phyloP scores from a whole-genome alignment of 2,113 vertebrate species.

The Saguinus imperator region DNA sequence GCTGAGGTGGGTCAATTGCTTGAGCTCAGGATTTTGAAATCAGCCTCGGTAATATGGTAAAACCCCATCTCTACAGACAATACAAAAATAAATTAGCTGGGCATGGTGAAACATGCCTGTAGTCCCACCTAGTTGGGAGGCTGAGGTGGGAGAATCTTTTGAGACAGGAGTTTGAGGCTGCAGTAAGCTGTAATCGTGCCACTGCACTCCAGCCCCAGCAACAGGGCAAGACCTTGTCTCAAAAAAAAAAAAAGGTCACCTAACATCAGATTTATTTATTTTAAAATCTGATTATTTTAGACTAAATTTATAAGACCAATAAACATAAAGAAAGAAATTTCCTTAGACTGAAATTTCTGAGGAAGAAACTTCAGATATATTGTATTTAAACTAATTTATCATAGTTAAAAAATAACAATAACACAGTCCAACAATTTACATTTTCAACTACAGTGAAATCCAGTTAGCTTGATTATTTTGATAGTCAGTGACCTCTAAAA shows the following conservation, averaged over 20 bases:
- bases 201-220: no score
- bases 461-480: background rate
- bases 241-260: background rate
- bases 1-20: no score
- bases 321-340: background rate
- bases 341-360: constrained; percentile 14
- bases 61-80: no score
- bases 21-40: no score
- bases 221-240: no score
- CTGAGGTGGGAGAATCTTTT: no score
- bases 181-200: no score
- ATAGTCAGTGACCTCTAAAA: background rate
- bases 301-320: background rate
- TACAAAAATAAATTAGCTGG: no score
- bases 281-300: constrained; percentile 22
- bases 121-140: no score
- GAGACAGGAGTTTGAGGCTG: no score
- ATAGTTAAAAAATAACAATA: background rate
- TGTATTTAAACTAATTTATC: background rate
- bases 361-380: background rate
- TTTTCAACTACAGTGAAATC: background rate
- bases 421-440: background rate
- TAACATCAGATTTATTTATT: background rate
- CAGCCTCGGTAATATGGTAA: no score
- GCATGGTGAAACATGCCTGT: no score